Evolutionary conservation across 2,113 vertebrate genomes (phyloP), one percentile per base, ranked within the genome.

Genomic region (Guaruba guarouba): DNA sequence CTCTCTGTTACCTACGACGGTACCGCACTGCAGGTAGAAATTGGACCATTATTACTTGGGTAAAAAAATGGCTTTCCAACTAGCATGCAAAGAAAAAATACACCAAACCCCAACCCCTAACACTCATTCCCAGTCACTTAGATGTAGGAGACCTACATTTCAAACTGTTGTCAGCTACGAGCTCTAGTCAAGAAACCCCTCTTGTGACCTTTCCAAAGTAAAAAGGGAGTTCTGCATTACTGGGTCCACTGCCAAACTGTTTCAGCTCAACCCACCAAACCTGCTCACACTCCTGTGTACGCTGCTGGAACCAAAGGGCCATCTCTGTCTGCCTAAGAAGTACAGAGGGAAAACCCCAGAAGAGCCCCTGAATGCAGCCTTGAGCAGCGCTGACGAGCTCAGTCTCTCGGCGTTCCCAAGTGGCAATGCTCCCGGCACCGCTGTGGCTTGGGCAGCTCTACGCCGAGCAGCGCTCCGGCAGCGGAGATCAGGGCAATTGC

Each of bases 31-130:
- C 86, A 89, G 87, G 95, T 86, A 93, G 63, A 93, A 90, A 85
- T 39, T 81, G 94, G 92, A 96, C 91, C 94, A 62, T 84, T 63
- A 75, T 92, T 57, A 88, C 92, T 93, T 57, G 86, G 86, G 91
- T 93, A 95, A 85, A 81, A 83, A 83, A 90, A 92, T 51, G 84
- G 88, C 86, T 82, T 94, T 74, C 88, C 95, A 86, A 92, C 88
- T 93, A 83, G 93, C 97, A 96, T 97, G 97, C 97, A 97, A 92
- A 78, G 93, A 87, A 96, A 97, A 95, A 91, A 84, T 81, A 96
- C 86, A 91, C 96, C 95, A 83, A 81, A 41, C 61, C 95, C 96
- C 88, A 90, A 92, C 83, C 93, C 67, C 78, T 69, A 93, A 89
- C 76, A 90, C 94, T 96, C 31, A 79, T 55, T 82, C 92, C 94